Evolutionary conservation across 2,113 vertebrate genomes (phyloP), one percentile per base, ranked within the genome.

Genomic region (Melanostigma gelatinosum): DNA sequence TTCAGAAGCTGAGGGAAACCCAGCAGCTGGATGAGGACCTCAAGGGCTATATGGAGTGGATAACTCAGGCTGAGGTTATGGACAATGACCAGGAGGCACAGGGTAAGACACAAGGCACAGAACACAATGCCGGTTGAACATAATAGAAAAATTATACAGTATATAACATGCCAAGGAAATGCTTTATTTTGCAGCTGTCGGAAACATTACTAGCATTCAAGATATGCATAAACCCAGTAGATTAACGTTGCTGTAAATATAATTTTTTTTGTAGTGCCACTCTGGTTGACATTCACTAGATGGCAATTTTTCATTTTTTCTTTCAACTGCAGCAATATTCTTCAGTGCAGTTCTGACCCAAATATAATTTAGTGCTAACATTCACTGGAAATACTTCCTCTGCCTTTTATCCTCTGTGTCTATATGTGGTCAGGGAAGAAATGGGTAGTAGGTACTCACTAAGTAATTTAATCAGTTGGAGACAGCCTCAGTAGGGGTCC

Each of bases 41-140:
- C 24, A 95, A 96, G 55, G 97, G 97, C n/a, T 99, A 99, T 75
- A 96, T 99, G 95, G 97, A 97, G 83, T 99, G 97, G 97, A 97
- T 99, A 91, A 97, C 95, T 1, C 97, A 99, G 5, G 97, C 97
- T 0, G 97, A 99, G 90, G 95, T 97, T 87, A 96, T 97, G 91
- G 97, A 98, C 20, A 96, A 95, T 2, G 95, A 96, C 3, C 92
- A 94, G 75, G 94, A 95, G 65, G 95, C 95, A 86, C 96, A 97
- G 92, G 96, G 97, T 98, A 48, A 78, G 50, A 40, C 22, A 73
- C 11, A 68, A 73, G 9, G 29, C 57, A 78, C 27, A 46, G n/a
- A 78, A 4, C 7, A 50, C 8, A 36, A 27, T 27, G 40, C 4
- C 16, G 20, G 16, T 15, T 3, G 1, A 60, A 60, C 29, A 11